Evolutionary conservation across 2,113 vertebrate genomes (phyloP).

Genomic region (Microcebus ravelobensis): DNA sequence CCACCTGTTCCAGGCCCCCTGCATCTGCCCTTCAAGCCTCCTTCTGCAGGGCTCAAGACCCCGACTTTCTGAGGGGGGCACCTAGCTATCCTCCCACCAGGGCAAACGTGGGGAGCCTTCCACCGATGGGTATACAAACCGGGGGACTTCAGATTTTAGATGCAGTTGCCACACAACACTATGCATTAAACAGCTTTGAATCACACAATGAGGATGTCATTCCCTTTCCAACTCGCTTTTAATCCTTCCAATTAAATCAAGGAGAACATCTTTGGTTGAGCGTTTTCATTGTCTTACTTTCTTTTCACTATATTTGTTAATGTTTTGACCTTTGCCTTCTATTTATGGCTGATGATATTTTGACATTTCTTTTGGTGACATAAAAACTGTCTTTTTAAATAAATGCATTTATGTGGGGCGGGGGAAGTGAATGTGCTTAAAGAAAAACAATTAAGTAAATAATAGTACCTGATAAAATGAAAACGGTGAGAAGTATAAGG

Average conservation of each 20-base stretch:
- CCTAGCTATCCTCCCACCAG: neutral
- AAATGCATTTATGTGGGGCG: neutral
- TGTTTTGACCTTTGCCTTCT: neutral
- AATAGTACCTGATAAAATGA: neutral
- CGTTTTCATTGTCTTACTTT: neutral
- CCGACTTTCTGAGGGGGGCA: neutral
- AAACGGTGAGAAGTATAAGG: neutral
- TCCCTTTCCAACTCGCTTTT: neutral
- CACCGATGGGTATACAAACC: neutral
- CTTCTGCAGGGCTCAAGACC: neutral
- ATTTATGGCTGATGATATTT: neutral
- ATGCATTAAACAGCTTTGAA: neutral
- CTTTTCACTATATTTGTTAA: neutral
- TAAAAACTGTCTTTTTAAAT: neutral
- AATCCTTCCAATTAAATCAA: neutral
- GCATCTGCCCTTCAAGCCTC: neutral
- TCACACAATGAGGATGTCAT: neutral
- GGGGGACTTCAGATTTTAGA: neutral
- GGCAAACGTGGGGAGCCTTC: accelerated
- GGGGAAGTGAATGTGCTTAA: neutral
- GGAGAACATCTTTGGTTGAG: neutral
- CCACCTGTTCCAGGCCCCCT: neutral
- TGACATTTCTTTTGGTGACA: neutral
- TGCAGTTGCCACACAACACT: neutral
- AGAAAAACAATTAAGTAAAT: neutral